Conservation (phyloP, 2,113 vertebrate genomes). For the Ammodytes dubius region DNA sequence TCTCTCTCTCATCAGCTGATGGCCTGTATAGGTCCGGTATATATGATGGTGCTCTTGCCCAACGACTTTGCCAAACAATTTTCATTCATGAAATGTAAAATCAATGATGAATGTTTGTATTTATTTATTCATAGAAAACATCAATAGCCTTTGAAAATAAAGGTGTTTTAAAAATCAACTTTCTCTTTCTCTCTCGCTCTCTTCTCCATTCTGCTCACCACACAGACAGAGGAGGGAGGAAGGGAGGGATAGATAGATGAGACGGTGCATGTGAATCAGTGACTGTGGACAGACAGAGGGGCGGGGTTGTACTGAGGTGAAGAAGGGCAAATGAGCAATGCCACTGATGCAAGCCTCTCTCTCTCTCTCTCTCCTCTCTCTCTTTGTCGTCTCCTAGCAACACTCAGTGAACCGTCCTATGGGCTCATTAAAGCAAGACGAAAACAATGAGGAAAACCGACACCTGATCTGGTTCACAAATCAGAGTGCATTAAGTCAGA, state of each 20-base stretch:
- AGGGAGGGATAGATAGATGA: background rate
- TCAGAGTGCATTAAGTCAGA: background rate
- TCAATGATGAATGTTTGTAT: too few relatives aligned
- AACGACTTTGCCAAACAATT: too few relatives aligned
- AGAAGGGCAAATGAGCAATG: slow-evolving; percentile 42
- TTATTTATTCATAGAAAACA: too few relatives aligned
- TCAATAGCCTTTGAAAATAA: too few relatives aligned
- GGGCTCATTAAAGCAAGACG: slow-evolving; percentile 32
- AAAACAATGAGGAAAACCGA: slow-evolving; percentile 18
- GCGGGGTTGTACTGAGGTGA: slow-evolving; percentile 37
- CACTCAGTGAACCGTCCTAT: slow-evolving; percentile 19
- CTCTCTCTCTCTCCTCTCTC: too few relatives aligned
- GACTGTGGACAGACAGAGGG: slow-evolving; percentile 40
- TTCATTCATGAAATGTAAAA: too few relatives aligned
- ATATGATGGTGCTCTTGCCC: too few relatives aligned
- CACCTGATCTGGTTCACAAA: slow-evolving; percentile 2
- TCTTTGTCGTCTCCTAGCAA: slow-evolving; percentile 74
- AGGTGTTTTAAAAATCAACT: too few relatives aligned
- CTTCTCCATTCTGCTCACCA: slow-evolving; percentile 46
- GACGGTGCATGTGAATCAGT: slow-evolving; percentile 7
- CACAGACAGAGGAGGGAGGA: slow-evolving; percentile 22
- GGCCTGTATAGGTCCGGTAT: too few relatives aligned
- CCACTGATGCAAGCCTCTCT: slow-evolving; percentile 56
- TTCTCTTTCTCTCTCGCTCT: background rate
- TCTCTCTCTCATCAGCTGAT: too few relatives aligned